Evolutionary conservation across 2,113 vertebrate genomes (phyloP), one percentile per base, ranked within the genome.

Genomic region (Pygoscelis antarcticus): DNA sequence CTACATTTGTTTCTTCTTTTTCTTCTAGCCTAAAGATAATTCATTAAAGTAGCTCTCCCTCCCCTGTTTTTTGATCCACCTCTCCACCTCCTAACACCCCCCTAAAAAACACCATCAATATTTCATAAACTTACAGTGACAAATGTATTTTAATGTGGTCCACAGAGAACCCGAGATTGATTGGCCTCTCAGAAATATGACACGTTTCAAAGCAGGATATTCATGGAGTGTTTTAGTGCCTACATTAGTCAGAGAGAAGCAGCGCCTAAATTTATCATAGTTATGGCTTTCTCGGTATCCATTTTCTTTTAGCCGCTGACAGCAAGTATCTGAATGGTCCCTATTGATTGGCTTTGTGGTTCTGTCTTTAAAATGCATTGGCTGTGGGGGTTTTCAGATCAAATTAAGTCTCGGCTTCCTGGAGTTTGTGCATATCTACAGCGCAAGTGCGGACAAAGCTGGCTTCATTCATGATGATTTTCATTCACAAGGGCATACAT

Each of bases 271-370:
- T 99, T 99, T 99, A 99, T 99, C 99, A 99, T 99, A 99, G 98
- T 99, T 99, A 99, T 99, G 98, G 99, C 99, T 99, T 99, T 98
- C 98, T 99, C 84, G 97, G 98, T 99, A 99, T 99, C 99, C 99
- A 98, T 99, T 99, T 99, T 99, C 98, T 98, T 98, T 98, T 96
- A 98, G 98, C 97, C 98, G 98, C 98, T 99, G 98, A 99, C 99
- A 99, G 99, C 98, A 93, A 96, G 96, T 98, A 98, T 98, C 98
- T 98, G 98, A 98, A 98, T 98, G 97, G 96, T 97, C 97, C 87
- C 97, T 98, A 98, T 99, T 99, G 99, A 99, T 98, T 98, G 98
- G 98, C 97, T 98, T 98, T 98, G 97, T 96, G 97, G 97, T 97
- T 95, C 96, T 97, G 96, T 95, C 98, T 98, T 98, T 97, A 97